Evolutionary conservation across 2,797 vertebrate genomes (phyloP), one percentile per base, ranked within the genome.

Genomic region (Anguilla marmorata): DNA sequence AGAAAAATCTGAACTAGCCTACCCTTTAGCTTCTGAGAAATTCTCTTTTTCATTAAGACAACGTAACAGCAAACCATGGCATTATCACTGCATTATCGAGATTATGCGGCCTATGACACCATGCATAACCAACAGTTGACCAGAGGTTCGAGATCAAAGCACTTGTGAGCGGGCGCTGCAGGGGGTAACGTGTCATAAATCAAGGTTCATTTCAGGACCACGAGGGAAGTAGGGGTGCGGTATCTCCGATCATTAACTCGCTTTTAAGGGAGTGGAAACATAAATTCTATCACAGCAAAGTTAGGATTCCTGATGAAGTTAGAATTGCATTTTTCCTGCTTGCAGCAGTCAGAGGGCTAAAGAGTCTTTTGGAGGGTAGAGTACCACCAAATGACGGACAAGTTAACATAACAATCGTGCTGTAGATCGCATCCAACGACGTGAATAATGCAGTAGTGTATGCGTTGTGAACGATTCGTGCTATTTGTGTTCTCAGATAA

Each of bases 141-240:
- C 33, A 21, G 56, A 33, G 56, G 33, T 14, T 52, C 24, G 45
- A 86, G 66, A 48, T 86, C 85, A 72, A 86, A 69, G 63, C 12
- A 21, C 91, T 93, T 94, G 92, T 92, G 92, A 91, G 90, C 69
- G 89, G 69, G 87, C 91, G 88, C 96, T 94, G 94, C 92, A 91
- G 96, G 95, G 94, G 96, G 94, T 94, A 93, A 94, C 92, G 94
- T 90, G 90, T 94, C 94, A 93, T 96, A 96, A 96, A 96, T 96
- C 95, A 95, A 93, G 93, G 92, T 93, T 94, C 92, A 94, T 89
- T 93, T 92, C 91, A 88, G 92, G 90, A 91, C 89, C 91, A 84
- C 41, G 19, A 86, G 89, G 90, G 92, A 93, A 85, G 91, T 87
- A 89, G 94, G 93, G 90, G 92, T 92, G 66, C 84, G 86, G 37